Evolutionary conservation across 1,140 invertebrate genomes (phyloP).

Genomic region (Diorhabda elongata): DNA sequence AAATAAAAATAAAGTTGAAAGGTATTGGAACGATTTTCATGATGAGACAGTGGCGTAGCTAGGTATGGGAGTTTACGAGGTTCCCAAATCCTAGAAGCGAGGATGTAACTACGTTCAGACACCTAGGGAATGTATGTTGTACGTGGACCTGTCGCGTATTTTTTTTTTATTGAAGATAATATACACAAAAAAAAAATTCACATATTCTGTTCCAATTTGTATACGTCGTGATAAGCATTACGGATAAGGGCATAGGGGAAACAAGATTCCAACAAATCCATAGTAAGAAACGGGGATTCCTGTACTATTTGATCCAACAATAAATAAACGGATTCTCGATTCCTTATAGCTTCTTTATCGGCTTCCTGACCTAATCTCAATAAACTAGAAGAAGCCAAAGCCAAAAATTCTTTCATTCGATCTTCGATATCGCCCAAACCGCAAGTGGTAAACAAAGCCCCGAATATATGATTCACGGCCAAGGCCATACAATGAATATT

Average conservation of each 20-base stretch:
- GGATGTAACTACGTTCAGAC: too few relatives aligned
- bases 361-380: constrained; percentile 90
- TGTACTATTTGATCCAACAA: constrained; percentile 94
- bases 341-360: constrained; percentile 89
- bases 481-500: constrained; percentile 97
- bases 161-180: constrained; percentile 6
- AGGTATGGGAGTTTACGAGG: too few relatives aligned
- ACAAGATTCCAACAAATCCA: constrained; percentile 96
- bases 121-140: too few relatives aligned
- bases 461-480: constrained; percentile 95
- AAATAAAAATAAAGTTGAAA: too few relatives aligned
- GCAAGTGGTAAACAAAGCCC: constrained; percentile 92
- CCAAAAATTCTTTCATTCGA: constrained; percentile 97
- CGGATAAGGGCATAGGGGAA: constrained; percentile 95
- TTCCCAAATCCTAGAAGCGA: too few relatives aligned
- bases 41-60: too few relatives aligned
- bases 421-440: constrained; percentile 94
- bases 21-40: too few relatives aligned
- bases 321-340: constrained; percentile 94
- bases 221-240: constrained; percentile 94
- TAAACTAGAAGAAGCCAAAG: constrained; percentile 91
- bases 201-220: constrained; percentile 72
- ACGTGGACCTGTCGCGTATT: background rate
- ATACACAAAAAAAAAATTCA: constrained; percentile 14
- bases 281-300: constrained; percentile 94